A percentile compares a stretch with the other conserved stretches of the same genome.
Conservation (phyloP, 2,113 vertebrate genomes). For the Mormyrus lacerda region DNA sequence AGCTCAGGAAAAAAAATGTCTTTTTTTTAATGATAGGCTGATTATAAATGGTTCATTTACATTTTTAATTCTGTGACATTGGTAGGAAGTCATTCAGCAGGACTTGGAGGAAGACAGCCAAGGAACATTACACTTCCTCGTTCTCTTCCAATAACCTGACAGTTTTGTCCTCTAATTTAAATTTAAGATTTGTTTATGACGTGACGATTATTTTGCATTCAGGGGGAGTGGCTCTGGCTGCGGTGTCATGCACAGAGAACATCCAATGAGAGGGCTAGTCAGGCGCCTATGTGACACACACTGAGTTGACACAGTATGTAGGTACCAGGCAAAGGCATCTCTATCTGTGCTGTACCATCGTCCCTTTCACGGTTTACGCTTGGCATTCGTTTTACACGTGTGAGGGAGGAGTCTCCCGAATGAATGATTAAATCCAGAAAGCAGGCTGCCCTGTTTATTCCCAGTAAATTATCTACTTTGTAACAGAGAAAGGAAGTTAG, state of each 20-base stretch:
- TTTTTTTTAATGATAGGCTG: conserved; percentile 27
- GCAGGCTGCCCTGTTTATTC: background rate
- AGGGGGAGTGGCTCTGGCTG: background rate
- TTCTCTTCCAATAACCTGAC: background rate
- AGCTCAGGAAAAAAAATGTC: conserved; percentile 7
- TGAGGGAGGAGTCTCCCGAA: background rate
- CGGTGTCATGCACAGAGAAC: background rate
- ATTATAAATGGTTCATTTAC: conserved; percentile 21
- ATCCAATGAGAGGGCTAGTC: background rate
- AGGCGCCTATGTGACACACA: background rate
- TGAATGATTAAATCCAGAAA: background rate
- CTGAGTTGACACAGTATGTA: background rate
- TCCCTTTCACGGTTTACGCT: background rate
- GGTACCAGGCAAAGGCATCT: background rate
- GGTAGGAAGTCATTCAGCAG: background rate
- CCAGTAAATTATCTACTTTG: background rate
- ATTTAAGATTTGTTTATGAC: background rate
- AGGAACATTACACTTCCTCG: background rate
- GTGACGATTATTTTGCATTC: background rate
- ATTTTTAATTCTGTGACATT: conserved; percentile 27
- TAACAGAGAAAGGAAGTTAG: conserved; percentile 15
- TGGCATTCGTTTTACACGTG: background rate
- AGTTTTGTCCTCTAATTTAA: background rate
- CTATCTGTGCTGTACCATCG: background rate
- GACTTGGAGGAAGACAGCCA: background rate